Conservation (phyloP, 2,888 invertebrate genomes). For the Nezara viridula region DNA sequence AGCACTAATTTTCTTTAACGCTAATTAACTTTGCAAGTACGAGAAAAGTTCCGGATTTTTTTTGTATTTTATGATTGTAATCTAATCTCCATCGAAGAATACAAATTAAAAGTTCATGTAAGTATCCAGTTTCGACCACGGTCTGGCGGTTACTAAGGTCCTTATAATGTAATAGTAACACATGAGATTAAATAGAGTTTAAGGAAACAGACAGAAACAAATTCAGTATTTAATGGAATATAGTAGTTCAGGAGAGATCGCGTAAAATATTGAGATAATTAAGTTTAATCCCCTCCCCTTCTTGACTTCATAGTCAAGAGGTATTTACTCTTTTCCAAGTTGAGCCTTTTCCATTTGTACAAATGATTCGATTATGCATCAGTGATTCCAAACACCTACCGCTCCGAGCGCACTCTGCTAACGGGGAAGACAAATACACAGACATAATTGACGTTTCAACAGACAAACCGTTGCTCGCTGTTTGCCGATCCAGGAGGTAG, state of each 20-base stretch:
- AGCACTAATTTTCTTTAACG: too few species aligned
- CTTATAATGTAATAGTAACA: too few species aligned
- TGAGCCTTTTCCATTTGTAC: not conserved
- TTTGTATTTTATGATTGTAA: too few species aligned
- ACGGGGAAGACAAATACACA: not conserved
- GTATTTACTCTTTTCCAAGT: not conserved
- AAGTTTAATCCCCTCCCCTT: not conserved
- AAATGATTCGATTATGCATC: constrained; percentile 10
- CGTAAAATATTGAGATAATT: not conserved
- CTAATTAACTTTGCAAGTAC: too few species aligned
- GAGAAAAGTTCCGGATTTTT: too few species aligned
- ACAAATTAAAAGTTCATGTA: too few species aligned
- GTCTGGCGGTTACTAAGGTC: too few species aligned
- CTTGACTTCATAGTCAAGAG: not conserved
- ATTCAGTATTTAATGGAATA: too few species aligned
- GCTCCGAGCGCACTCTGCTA: not conserved
- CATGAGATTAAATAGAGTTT: too few species aligned
- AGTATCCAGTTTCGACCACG: too few species aligned
- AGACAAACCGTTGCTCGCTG: not conserved
- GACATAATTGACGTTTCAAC: not conserved
- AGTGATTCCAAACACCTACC: not conserved
- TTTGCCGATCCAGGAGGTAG: not conserved
- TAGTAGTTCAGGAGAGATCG: not conserved
- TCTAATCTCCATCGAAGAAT: too few species aligned
- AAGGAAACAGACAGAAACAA: too few species aligned